Evolutionary conservation across 2,797 vertebrate genomes (phyloP).

Genomic region (Todus mexicanus): DNA sequence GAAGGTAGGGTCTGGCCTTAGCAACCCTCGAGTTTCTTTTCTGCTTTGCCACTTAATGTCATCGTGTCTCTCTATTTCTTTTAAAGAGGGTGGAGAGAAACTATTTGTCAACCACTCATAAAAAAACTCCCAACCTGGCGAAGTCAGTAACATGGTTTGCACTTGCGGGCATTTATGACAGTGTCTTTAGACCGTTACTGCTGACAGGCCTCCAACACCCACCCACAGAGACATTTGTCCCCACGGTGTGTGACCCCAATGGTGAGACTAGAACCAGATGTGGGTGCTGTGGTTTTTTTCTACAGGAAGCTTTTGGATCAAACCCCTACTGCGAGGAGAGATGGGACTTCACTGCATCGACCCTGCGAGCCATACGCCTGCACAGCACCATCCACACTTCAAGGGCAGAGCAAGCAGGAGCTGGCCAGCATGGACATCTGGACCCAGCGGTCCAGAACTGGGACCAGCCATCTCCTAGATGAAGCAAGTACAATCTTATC

Average conservation of each 20-base stretch:
- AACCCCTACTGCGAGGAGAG: neutral
- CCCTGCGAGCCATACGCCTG: fast-evolving
- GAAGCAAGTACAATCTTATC: neutral
- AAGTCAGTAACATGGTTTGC: neutral
- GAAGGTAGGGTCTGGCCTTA: neutral
- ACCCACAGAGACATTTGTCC: neutral
- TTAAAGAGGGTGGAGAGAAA: neutral
- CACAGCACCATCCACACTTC: fast-evolving
- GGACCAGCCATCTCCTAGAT: neutral
- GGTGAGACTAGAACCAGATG: neutral
- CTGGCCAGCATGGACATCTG: fast-evolving
- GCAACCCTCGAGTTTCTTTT: neutral
- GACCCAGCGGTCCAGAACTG: neutral
- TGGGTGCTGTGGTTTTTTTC: neutral
- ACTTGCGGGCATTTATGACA: neutral
- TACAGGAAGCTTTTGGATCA: neutral
- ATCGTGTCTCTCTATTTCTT: neutral
- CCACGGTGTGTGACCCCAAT: neutral
- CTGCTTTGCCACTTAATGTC: neutral
- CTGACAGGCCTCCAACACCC: neutral
- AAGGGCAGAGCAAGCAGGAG: neutral
- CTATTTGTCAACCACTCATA: neutral
- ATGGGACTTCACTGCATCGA: fast-evolving
- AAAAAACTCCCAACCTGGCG: neutral
- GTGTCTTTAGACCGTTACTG: neutral